A percentile compares a stretch with the other conserved stretches of the same genome.
These are phyloP conservation scores for Strix aluco DNA, from an alignment of 2,113 vertebrate species.

Conservation along the genomic window DNA sequence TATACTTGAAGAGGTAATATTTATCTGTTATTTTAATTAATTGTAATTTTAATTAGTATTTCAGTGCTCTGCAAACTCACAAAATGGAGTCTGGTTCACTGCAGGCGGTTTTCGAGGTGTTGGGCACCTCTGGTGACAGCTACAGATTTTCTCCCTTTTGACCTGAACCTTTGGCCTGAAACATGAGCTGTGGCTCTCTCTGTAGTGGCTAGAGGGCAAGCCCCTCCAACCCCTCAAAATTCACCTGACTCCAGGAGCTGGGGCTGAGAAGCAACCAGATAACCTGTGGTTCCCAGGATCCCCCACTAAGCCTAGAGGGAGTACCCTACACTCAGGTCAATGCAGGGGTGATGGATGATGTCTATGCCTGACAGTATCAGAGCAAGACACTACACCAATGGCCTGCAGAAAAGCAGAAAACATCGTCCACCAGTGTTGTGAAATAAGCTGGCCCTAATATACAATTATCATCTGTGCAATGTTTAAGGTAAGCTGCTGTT, in stretches of 20 bases:
- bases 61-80: not conserved
- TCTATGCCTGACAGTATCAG: not conserved
- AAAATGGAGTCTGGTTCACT: not conserved
- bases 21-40: not conserved
- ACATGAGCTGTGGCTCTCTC: not conserved
- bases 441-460: not conserved
- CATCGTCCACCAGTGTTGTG: not conserved
- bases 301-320: not conserved
- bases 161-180: not conserved
- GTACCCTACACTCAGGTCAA: not conserved
- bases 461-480: rapidly evolving
- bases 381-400: not conserved
- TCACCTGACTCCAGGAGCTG: not conserved
- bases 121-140: not conserved
- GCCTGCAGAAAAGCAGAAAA: not conserved
- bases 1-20: not conserved
- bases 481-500: not conserved
- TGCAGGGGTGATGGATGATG: not conserved
- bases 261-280: not conserved
- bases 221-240: not conserved
- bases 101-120: not conserved
- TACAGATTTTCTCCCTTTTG: not conserved
- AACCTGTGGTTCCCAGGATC: not conserved
- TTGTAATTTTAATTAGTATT: not conserved
- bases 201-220: not conserved